Conservation (phyloP, 2,113 vertebrate species). For the Oncorhynchus clarkii region DNA sequence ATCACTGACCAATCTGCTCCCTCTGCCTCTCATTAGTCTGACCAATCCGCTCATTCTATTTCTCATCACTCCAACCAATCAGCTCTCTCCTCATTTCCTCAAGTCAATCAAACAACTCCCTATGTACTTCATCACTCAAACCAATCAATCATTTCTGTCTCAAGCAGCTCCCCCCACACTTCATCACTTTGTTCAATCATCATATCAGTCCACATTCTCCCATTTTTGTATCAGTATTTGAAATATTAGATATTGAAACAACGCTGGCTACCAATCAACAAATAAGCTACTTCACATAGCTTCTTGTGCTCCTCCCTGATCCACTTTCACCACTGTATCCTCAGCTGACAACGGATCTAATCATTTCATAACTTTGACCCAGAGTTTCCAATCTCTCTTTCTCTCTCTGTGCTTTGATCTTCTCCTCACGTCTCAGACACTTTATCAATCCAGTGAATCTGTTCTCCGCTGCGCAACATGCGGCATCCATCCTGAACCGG, state of each 20-base stretch:
- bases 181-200: not conserved
- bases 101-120: not conserved
- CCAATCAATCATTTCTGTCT: not conserved
- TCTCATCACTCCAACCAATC: slow-evolving; percentile 39
- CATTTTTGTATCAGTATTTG: not conserved
- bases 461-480: not conserved
- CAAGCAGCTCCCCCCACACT: not conserved
- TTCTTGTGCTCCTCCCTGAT: not conserved
- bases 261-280: not conserved
- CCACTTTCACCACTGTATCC: not conserved
- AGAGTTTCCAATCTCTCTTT: not conserved
- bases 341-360: not conserved
- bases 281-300: not conserved
- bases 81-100: not conserved
- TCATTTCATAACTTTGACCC: not conserved
- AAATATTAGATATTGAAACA: not conserved
- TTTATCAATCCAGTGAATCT: not conserved
- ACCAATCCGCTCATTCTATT: not conserved
- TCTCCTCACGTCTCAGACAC: not conserved
- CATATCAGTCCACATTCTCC: not conserved
- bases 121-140: not conserved
- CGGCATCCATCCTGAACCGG: not conserved
- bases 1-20: slow-evolving; percentile 22
- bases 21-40: not conserved
- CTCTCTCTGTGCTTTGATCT: slow-evolving; percentile 6